Evolutionary conservation across 1,140 invertebrate genomes (phyloP).

Genomic region (Lepidostoma basale): DNA sequence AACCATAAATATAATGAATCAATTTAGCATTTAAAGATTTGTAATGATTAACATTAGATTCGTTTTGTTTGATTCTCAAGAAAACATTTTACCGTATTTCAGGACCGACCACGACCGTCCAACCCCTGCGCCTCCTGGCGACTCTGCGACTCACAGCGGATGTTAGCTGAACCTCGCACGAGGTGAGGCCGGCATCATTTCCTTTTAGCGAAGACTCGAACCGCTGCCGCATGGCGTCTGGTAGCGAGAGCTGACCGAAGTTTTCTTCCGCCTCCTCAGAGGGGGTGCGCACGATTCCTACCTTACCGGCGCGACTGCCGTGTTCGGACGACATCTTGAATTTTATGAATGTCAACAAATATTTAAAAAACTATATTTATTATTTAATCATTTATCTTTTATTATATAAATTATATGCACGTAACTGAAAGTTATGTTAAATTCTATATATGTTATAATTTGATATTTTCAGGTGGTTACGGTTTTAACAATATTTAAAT

Average conservation of each 20-base stretch:
- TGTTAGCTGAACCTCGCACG: slow-evolving; percentile 54
- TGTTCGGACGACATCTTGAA: slow-evolving; percentile 30
- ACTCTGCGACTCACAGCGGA: slow-evolving; percentile 50
- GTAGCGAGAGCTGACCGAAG: slow-evolving; percentile 31
- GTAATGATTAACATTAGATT: too few relatives aligned
- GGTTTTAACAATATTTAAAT: too few relatives aligned
- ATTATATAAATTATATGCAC: too few relatives aligned
- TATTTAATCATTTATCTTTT: too few relatives aligned
- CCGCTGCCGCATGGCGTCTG: slow-evolving; percentile 33
- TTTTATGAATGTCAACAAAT: neutral
- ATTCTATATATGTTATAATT: too few relatives aligned
- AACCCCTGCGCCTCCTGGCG: slow-evolving; percentile 63
- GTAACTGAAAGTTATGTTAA: too few relatives aligned
- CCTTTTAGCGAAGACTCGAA: slow-evolving; percentile 40
- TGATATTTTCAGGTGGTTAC: too few relatives aligned
- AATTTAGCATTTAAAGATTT: too few relatives aligned
- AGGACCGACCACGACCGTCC: slow-evolving; percentile 68
- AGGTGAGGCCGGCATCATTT: slow-evolving; percentile 54
- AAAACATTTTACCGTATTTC: slow-evolving; percentile 62
- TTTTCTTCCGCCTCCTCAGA: slow-evolving; percentile 25
- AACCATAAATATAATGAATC: too few relatives aligned
- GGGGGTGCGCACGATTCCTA: slow-evolving; percentile 32
- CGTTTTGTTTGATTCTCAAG: too few relatives aligned
- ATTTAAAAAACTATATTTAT: too few relatives aligned
- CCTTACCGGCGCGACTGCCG: slow-evolving; percentile 29